These are phyloP conservation scores for Loris lydekkerianus DNA, from an alignment of 2,797 vertebrate genomes.

Conservation along the genomic window DNA sequence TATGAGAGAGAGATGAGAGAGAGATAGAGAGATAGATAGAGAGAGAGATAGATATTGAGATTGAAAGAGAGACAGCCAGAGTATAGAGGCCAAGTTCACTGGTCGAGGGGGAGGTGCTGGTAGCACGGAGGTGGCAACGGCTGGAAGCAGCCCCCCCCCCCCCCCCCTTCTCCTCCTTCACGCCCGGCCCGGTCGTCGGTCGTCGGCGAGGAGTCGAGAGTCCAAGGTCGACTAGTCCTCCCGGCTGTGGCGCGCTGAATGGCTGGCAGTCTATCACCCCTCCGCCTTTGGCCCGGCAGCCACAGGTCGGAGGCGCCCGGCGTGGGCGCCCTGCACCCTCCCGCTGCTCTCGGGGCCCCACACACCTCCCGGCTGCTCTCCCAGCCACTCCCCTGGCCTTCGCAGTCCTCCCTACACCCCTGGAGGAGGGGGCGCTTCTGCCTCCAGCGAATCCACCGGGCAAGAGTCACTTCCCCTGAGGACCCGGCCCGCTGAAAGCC, in stretches of 20 bases:
- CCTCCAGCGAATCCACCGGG: background rate
- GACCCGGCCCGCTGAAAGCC: slow-evolving; percentile 17
- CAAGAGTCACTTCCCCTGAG: background rate
- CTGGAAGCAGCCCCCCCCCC: background rate
- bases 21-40: background rate
- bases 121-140: background rate
- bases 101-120: background rate
- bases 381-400: background rate
- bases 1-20: background rate
- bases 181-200: background rate
- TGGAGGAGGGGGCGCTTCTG: background rate
- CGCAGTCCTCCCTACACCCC: background rate
- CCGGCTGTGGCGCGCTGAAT: slow-evolving; percentile 34
- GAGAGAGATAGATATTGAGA: background rate
- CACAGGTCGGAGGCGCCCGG: slow-evolving; percentile 61
- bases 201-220: background rate
- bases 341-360: fast-evolving
- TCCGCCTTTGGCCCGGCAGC: slow-evolving; percentile 54
- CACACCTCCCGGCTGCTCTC: background rate
- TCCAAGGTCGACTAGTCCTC: slow-evolving; percentile 82
- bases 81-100: background rate
- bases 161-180: background rate
- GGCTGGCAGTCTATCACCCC: slow-evolving; percentile 60
- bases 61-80: background rate
- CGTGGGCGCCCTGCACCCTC: background rate